A percentile compares a stretch with the other conserved stretches of the same genome.
Evolutionary conservation across 2,888 invertebrate species (phyloP).

Genomic region (Coremacera marginata): DNA sequence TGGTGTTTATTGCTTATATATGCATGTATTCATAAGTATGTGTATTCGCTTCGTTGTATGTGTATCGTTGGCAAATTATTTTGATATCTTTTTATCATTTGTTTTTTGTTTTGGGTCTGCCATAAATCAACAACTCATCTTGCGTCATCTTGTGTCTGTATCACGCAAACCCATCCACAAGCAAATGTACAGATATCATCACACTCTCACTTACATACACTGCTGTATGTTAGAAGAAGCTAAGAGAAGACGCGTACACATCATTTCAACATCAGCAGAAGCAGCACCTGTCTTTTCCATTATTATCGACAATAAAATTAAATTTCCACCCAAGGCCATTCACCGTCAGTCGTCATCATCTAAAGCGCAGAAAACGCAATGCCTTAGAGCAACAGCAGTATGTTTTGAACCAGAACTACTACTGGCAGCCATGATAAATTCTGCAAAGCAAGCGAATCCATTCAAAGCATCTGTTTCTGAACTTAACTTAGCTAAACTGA

Average conservation of each 20-base stretch:
- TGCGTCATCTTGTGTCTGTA: slow-evolving; percentile 53
- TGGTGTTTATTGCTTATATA: background rate
- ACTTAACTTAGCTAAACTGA: too few species aligned
- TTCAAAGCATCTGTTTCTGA: background rate
- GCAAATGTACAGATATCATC: background rate
- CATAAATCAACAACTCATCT: slow-evolving; percentile 66
- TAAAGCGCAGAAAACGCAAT: background rate
- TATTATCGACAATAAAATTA: slow-evolving; percentile 50
- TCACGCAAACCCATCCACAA: background rate
- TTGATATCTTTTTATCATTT: slow-evolving; percentile 41
- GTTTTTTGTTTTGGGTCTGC: slow-evolving; percentile 48
- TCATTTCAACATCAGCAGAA: slow-evolving; percentile 35
- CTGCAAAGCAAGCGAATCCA: background rate
- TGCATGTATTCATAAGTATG: too few species aligned
- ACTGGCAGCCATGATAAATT: slow-evolving; percentile 6
- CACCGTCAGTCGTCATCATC: slow-evolving; percentile 13
- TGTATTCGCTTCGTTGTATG: background rate
- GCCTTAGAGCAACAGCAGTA: background rate
- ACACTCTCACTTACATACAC: background rate
- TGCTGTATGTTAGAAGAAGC: background rate
- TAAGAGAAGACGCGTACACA: background rate
- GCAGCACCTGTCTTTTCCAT: slow-evolving; percentile 52
- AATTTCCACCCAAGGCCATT: slow-evolving; percentile 39
- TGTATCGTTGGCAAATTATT: background rate
- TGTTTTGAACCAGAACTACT: background rate